A percentile compares a stretch with the other conserved stretches of the same genome.
Conservation (phyloP, 2,888 invertebrate species). For the Drosophila melanosoma region DNA sequence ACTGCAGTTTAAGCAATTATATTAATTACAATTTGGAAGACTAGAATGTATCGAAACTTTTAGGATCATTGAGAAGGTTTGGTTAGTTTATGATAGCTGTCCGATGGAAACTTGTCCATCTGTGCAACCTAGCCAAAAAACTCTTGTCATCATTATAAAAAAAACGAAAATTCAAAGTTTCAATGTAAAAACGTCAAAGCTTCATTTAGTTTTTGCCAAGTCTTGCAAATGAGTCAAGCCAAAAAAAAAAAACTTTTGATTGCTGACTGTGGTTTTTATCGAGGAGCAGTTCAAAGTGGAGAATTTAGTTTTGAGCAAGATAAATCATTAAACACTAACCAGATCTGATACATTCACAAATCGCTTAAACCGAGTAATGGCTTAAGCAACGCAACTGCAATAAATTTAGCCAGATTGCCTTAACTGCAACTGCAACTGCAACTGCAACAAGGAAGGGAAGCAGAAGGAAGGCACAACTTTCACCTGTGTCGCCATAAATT, state of each 20-base stretch:
- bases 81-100: not conserved
- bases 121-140: not conserved
- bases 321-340: slow-evolving; percentile 23
- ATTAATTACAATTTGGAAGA: not conserved
- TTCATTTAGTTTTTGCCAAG: slow-evolving; percentile 62
- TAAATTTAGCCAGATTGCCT: slow-evolving; percentile 55
- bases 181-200: slow-evolving; percentile 28
- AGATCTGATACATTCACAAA: slow-evolving; percentile 5
- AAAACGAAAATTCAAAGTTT: not conserved
- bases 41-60: too few species aligned
- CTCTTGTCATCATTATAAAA: not conserved
- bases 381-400: slow-evolving; percentile 41
- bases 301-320: not conserved
- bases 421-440: slow-evolving; percentile 12
- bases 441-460: slow-evolving; percentile 19
- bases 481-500: slow-evolving; percentile 73
- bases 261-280: slow-evolving; percentile 52
- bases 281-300: slow-evolving; percentile 23
- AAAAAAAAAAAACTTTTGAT: slow-evolving; percentile 43
- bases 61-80: not conserved
- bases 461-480: slow-evolving; percentile 52
- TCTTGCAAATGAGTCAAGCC: slow-evolving; percentile 9
- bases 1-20: not conserved
- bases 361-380: slow-evolving; percentile 10
- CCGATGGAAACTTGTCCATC: not conserved